Evolutionary conservation across 2,888 invertebrate genomes (phyloP).

Genomic region (Ischnus inquisitorius): DNA sequence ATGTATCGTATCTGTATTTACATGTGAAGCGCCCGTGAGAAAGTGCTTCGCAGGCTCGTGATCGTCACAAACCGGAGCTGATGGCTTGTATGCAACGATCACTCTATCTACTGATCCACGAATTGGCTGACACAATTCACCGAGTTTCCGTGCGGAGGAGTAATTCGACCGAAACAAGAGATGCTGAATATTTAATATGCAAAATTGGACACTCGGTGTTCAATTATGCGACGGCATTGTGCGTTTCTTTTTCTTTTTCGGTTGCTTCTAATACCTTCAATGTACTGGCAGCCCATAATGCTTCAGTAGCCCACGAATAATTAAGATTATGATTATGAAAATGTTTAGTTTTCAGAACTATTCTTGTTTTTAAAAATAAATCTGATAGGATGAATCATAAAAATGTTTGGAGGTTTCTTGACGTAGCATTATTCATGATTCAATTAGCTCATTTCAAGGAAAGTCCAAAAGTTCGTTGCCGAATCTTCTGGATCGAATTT

Average conservation of each 20-base stretch:
- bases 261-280: not conserved
- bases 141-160: not conserved
- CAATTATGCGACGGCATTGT: not conserved
- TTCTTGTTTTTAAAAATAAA: too few relatives aligned
- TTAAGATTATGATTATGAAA: too few relatives aligned
- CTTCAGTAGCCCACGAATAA: too few relatives aligned
- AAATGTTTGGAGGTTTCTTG: too few relatives aligned
- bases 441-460: not conserved
- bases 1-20: not conserved
- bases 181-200: not conserved
- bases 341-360: too few relatives aligned
- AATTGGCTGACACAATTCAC: not conserved
- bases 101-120: not conserved
- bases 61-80: conserved; percentile 74
- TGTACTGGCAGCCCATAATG: not conserved
- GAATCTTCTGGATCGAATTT: not conserved
- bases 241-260: not conserved
- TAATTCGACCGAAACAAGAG: not conserved
- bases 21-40: conserved; percentile 72
- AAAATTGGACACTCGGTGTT: not conserved
- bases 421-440: too few relatives aligned
- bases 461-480: not conserved
- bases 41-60: conserved; percentile 76
- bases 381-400: too few relatives aligned
- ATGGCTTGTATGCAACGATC: conserved; percentile 63